phyloP scores from a whole-genome alignment of 1,140 invertebrate genomes.

The Leptinotarsa undecemlineata region DNA sequence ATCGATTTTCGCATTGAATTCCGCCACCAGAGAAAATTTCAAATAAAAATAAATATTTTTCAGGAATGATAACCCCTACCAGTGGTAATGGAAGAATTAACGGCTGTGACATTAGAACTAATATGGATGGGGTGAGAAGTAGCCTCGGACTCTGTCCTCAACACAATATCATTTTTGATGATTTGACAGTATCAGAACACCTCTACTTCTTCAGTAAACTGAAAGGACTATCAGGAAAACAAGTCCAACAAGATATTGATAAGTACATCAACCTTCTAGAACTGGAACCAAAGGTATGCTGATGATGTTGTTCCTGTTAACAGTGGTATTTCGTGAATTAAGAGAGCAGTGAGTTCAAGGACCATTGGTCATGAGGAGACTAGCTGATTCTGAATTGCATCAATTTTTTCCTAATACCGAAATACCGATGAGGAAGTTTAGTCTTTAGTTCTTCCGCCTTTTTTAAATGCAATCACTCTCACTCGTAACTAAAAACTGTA shows the following conservation, averaged over 20 bases:
- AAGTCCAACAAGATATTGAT: constrained; percentile 60
- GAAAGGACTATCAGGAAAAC: constrained; percentile 68
- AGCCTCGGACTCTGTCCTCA: constrained; percentile 90
- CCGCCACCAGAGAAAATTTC: too few relatives aligned
- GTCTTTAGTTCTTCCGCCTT: too few relatives aligned
- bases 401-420: too few relatives aligned
- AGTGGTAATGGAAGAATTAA: constrained; percentile 70
- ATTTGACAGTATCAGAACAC: constrained; percentile 88
- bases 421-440: too few relatives aligned
- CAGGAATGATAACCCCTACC: constrained; percentile 64
- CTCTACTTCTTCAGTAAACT: constrained; percentile 82
- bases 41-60: neutral
- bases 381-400: too few relatives aligned
- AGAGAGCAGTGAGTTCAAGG: too few relatives aligned
- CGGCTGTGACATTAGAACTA: constrained; percentile 66
- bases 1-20: too few relatives aligned
- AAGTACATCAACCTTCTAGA: constrained; percentile 72
- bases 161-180: constrained; percentile 91
- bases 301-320: neutral
- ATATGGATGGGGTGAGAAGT: constrained; percentile 64
- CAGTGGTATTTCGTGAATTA: too few relatives aligned
- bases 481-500: too few relatives aligned
- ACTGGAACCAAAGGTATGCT: constrained; percentile 59
- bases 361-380: too few relatives aligned
- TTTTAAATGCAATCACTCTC: too few relatives aligned